Conservation (phyloP, 2,888 invertebrate genomes). For the Acronicta alni region DNA sequence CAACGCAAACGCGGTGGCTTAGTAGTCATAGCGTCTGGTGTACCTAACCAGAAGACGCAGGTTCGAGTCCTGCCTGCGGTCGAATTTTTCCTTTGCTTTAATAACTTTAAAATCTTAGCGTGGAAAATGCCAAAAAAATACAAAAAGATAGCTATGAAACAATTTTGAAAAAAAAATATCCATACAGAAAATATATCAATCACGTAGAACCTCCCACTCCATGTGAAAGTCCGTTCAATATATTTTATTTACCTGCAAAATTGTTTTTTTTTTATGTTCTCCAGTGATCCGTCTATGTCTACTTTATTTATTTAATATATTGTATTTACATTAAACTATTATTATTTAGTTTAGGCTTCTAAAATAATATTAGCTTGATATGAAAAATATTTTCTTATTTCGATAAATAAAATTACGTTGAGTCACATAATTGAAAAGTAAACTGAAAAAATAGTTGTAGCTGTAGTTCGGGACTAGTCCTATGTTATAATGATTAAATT, state of each 20-base stretch:
- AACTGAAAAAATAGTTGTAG: no score
- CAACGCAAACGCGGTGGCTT: no score
- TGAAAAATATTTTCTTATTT: constrained; percentile 8
- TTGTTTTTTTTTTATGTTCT: constrained; percentile 38
- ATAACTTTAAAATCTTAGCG: no score
- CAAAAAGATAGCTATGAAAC: not conserved
- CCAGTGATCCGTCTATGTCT: constrained; percentile 56
- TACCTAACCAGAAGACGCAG: no score
- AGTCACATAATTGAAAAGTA: no score
- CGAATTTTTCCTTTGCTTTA: no score
- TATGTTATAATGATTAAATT: no score
- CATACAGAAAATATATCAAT: constrained; percentile 48
- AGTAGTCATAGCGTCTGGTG: no score
- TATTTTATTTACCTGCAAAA: constrained; percentile 31
- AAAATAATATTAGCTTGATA: not conserved
- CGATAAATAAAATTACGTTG: not conserved
- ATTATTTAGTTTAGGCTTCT: not conserved
- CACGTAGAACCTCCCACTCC: constrained; percentile 47
- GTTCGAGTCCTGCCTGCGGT: no score
- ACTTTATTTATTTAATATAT: constrained; percentile 18
- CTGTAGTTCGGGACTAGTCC: no score
- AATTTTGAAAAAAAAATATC: not conserved
- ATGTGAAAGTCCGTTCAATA: constrained; percentile 29
- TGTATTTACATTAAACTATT: constrained; percentile 1
- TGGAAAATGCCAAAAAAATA: no score